Base-by-base conservation (phyloP, 2,113 vertebrate species). In the Sterna hirundo region DNA sequence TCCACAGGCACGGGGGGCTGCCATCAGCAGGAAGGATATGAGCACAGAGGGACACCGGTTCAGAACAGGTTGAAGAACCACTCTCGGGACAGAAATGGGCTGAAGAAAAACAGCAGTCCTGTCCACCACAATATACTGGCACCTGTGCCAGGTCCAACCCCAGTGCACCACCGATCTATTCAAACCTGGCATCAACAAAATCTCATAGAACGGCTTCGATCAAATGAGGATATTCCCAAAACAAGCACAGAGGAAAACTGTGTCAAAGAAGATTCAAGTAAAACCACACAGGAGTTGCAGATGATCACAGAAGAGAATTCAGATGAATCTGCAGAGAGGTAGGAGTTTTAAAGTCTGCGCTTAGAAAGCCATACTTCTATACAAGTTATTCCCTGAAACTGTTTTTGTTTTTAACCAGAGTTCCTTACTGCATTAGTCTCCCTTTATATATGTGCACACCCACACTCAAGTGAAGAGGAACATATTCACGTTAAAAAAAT, bases 21-120 rank as follows among this genome's bases (percentile, higher is more conserved):
- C 97, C 98, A 99, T 84, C 99, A 99, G 98, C 99, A 99, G 98
- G 99, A 99, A 97, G 99, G 99, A 97, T 98, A 98, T 86, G 99
- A 99, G 92, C 99, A 99, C 97, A 98, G 99, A 95, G 99, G 98
- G 58, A 98, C 98, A 18, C 97, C 98, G 42, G 98, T 98, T 88
- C 99, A 99, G 98, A 98, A 94, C 96, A 98, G 99, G 92, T 90
- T 99, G 90, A 99, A 99, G 98, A 99, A 97, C 98, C 99, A 99
- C 96, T 98, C 99, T 25, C 97, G 98, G 98, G 99, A 99, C 96
- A 99, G 99, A 96, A 99, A 98, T 32, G 98, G 98, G 90, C 98
- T 99, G 70, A 98, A 99, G 96, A 98, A 98, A 93, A 97, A 16
- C 96, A 98, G 93, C 93, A 99, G 98, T 97, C 99, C 99, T 19